A percentile compares a stretch with the other conserved stretches of the same genome.
phyloP scores from a whole-genome alignment of 2,888 invertebrate genomes.

The Tipula helvola region DNA sequence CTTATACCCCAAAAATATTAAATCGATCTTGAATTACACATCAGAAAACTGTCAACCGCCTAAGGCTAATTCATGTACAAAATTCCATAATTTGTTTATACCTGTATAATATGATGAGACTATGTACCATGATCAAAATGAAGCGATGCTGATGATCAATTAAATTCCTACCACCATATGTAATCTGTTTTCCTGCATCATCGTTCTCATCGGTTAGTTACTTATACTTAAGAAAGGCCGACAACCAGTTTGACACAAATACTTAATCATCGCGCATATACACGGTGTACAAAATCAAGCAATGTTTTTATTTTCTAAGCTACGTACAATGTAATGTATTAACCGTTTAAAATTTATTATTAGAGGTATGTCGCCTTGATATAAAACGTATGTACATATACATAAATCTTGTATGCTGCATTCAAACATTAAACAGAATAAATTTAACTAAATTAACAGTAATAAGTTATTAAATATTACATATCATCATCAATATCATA shows the following conservation, averaged over 20 bases:
- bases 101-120: not conserved
- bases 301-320: not conserved
- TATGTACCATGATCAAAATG: not conserved
- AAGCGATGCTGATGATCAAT: not conserved
- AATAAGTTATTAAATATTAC: slow-evolving; percentile 4
- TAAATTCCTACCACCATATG: not conserved
- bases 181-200: not conserved
- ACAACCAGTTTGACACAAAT: not conserved
- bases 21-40: not conserved
- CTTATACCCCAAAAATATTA: not conserved
- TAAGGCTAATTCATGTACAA: not conserved
- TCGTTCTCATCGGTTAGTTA: not conserved
- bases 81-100: not conserved
- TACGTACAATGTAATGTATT: not conserved
- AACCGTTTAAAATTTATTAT: not conserved
- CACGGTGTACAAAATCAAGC: not conserved
- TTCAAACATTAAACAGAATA: not conserved
- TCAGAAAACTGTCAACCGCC: not conserved
- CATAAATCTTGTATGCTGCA: not conserved
- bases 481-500: not conserved
- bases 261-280: not conserved
- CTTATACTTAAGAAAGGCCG: not conserved
- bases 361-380: not conserved
- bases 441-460: not conserved
- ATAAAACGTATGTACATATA: not conserved